Evolutionary conservation across 2,888 invertebrate species (phyloP).

Genomic region (Yponomeuta sedellus): DNA sequence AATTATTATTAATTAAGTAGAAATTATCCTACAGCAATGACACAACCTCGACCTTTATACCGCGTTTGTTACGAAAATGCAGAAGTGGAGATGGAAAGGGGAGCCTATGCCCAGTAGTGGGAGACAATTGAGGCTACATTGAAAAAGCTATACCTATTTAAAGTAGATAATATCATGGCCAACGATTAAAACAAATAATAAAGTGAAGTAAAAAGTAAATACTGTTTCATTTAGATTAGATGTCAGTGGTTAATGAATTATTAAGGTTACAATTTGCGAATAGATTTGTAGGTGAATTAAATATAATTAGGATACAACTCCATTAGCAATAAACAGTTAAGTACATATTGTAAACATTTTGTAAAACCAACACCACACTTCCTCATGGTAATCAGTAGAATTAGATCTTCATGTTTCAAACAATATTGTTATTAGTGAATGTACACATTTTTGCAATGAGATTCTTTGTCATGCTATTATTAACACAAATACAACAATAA

Average conservation of each 20-base stretch:
- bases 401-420: background rate
- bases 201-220: constrained; percentile 57
- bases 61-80: too few species aligned
- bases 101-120: too few species aligned
- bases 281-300: constrained; percentile 23
- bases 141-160: background rate
- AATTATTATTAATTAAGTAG: too few species aligned
- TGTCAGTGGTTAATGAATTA: constrained; percentile 54
- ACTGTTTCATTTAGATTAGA: constrained; percentile 58
- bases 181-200: background rate
- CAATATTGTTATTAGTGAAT: background rate
- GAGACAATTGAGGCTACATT: background rate
- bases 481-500: too few species aligned
- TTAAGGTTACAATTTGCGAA: constrained; percentile 52
- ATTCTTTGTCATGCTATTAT: background rate
- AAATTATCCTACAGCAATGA: too few species aligned
- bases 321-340: background rate
- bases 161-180: background rate
- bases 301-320: background rate
- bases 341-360: constrained; percentile 1
- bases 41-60: too few species aligned
- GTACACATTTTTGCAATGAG: background rate
- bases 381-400: background rate
- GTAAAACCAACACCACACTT: constrained; percentile 7
- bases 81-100: too few species aligned